These are phyloP conservation scores for Erpornis zantholeuca DNA, from an alignment of 2,113 vertebrate genomes.

Conservation along the genomic window DNA sequence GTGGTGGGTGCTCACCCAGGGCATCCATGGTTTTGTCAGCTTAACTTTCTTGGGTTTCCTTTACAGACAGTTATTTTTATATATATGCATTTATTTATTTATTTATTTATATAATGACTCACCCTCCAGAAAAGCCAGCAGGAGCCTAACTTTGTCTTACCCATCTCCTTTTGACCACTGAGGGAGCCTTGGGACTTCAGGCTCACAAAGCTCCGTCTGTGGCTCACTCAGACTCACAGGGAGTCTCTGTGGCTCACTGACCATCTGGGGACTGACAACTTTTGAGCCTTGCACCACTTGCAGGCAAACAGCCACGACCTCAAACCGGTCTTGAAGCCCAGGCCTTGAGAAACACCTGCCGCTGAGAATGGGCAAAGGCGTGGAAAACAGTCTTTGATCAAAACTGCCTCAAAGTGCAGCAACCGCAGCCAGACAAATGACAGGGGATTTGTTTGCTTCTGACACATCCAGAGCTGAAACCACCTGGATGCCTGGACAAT, in stretches of 20 bases:
- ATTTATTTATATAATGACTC: not conserved
- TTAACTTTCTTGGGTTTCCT: not conserved
- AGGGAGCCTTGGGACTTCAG: not conserved
- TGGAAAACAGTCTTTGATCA: not conserved
- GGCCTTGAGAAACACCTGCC: not conserved
- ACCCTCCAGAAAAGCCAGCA: not conserved
- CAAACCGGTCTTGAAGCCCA: not conserved
- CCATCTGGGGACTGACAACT: not conserved
- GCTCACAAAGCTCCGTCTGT: not conserved
- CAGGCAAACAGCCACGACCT: not conserved
- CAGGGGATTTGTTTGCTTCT: not conserved
- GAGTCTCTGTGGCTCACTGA: not conserved
- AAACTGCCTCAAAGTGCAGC: not conserved
- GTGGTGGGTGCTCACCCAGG: not conserved
- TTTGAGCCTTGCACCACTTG: not conserved
- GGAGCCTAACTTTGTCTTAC: not conserved
- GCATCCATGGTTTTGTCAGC: not conserved
- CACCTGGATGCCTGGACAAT: not conserved
- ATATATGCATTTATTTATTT: not conserved
- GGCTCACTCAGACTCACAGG: not conserved
- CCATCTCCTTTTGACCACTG: not conserved
- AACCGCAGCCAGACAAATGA: not conserved
- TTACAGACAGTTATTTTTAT: not conserved
- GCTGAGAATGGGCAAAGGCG: not conserved
- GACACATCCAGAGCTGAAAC: not conserved